Base-by-base conservation (phyloP, 92 coral and sea anemone genomes). In the Porites cylindrica region DNA sequence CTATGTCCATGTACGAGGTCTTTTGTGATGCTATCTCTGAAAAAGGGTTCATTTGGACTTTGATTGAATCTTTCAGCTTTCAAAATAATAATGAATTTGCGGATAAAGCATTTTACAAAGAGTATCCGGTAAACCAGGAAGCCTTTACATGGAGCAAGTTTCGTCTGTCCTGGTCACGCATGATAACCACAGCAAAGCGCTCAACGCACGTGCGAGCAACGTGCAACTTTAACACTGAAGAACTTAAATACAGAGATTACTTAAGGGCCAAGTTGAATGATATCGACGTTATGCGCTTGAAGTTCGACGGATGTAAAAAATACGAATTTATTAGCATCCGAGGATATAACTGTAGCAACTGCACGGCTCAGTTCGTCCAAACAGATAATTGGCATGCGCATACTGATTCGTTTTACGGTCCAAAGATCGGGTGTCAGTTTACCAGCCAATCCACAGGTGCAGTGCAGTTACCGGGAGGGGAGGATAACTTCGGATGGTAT, bases 201-300 rank as follows among this genome's bases (percentile, higher is more conserved):
- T 76, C 93, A 14, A 72, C 93, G 20, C 90, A 79, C 53, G 12
- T 83, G 56, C 88, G 88, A 68, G 93, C 89, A 52, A 90, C 93
- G 1, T 90, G 93, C 58, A 85, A 81, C 82, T 90, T 74, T 70
- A 72, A 86, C 75, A 75, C 20, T 6, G 80, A 85, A 75, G 93
- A 90, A 1, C 86, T 85, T 3, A 43, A 32, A 65, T 80, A 80
- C 79, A 90, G 84, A 23, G 93, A 90, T 78, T 85, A 90, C 80
- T 50, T 85, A 1, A 53, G 90, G 56, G 87, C 80, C 10, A 79
- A 12, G 58, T 64, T 85, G 0, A 58, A 18, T 67, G 90, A 80
- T 8, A 80, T 75, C 65, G 87, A 85, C 26, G 61, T 90, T 7
- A 65, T 90, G 50, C 29, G 51, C 24, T 13, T 21, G 29, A 78